Evolutionary conservation across 2,113 vertebrate genomes (phyloP).

Genomic region (Myotis brandtii): DNA sequence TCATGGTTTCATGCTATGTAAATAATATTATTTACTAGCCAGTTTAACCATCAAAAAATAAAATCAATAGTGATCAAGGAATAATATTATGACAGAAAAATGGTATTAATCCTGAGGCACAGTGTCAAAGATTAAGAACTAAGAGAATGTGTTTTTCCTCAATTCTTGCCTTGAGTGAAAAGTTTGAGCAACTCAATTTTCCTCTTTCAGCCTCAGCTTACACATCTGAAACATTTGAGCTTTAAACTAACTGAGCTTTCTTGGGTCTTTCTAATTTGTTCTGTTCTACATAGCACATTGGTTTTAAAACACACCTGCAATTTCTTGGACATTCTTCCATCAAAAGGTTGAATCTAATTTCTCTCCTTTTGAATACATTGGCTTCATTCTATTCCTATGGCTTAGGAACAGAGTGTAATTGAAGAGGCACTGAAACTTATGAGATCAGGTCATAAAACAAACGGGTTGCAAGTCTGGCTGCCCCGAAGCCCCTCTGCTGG

Average conservation of each 20-base stretch:
- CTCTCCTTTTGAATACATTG: neutral
- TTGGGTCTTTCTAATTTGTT: slow-evolving; percentile 10
- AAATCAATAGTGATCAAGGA: neutral
- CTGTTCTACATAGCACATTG: neutral
- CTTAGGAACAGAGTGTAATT: neutral
- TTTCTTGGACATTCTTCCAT: neutral
- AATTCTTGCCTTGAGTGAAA: neutral
- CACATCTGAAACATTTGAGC: neutral
- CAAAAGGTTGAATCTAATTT: neutral
- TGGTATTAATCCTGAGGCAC: neutral
- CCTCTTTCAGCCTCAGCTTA: neutral
- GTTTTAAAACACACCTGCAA: neutral
- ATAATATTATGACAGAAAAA: neutral
- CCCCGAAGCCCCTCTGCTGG: neutral
- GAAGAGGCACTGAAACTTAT: neutral
- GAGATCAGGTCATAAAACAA: neutral
- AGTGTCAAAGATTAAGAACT: neutral
- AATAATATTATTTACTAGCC: neutral
- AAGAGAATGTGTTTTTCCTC: neutral
- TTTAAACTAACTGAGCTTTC: neutral
- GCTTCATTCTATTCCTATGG: neutral
- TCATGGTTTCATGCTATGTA: neutral
- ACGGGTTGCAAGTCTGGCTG: neutral
- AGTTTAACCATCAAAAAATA: neutral
- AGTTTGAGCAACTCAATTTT: neutral